Percentiles rank a stretch among this genome's conserved stretches.
Conservation (phyloP, 1,140 invertebrate genomes). For the Zeugodacus cucurbitae region DNA sequence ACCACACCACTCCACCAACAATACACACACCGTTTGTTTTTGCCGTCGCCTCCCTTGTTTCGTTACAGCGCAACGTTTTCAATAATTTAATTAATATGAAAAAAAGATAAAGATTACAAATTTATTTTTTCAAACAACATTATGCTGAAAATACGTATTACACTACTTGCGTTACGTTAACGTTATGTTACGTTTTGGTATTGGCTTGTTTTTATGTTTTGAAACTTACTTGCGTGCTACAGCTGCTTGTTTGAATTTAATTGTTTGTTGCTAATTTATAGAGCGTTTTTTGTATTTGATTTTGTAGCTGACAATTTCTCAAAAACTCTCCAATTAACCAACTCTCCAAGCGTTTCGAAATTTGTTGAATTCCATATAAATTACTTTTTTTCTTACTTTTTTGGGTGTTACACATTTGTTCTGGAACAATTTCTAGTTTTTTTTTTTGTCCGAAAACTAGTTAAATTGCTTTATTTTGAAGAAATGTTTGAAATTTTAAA, state of each 20-base stretch:
- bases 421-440: too few relatives aligned
- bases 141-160: neutral
- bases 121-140: neutral
- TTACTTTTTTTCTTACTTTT: too few relatives aligned
- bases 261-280: neutral
- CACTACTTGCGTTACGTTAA: neutral
- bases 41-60: neutral
- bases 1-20: neutral
- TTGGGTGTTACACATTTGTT: too few relatives aligned
- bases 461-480: too few relatives aligned
- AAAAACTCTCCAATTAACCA: too few relatives aligned
- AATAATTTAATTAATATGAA: neutral
- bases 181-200: neutral
- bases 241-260: conserved; percentile 1
- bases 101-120: neutral
- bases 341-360: too few relatives aligned
- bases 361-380: too few relatives aligned
- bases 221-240: neutral
- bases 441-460: too few relatives aligned
- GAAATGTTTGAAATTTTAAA: neutral
- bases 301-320: too few relatives aligned
- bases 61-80: neutral
- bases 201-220: conserved; percentile 17
- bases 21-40: neutral
- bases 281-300: too few relatives aligned